Base-by-base conservation (phyloP, 2,113 vertebrate species). In the Athene cunicularia region DNA sequence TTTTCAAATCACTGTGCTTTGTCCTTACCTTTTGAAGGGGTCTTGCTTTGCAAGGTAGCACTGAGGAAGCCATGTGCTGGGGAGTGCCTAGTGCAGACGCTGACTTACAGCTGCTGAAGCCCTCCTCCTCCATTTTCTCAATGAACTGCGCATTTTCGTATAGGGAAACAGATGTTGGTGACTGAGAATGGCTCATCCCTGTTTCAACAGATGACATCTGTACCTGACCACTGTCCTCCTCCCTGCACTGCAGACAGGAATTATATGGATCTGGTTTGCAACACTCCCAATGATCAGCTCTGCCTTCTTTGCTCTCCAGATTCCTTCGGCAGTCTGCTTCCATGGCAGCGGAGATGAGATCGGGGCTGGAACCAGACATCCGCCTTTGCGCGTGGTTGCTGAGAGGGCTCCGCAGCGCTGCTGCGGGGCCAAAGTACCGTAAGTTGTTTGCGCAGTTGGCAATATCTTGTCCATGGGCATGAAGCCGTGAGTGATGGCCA, bases 361-460 rank as follows among this genome's bases (percentile, higher is more conserved):
- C 99, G 0, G 99, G 99, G 97, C 98, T 99, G 74, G 99, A 99
- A 49, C 99, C 98, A 1, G 99, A 99, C 59, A 99, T 90, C 11
- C 98, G 98, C 45, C 99, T 98, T n/a, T 99, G 99, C 9, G 99
- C 98, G 19, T 99, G 99, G 98, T 99, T 99, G 4, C 99, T 99
- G 97, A 99, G 99, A 1, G 99, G 99, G 97, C 99, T 99, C 41
- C 99, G 98, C 80, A 99, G 98, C 32, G 99, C 98, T 0, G 99
- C 99, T 0, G 99, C 99, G 0, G 99, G 99, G 16, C 99, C 99
- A n/a, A 99, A 99, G 96, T 99, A 99, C 47, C 99, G 98, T 81
- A 99, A 97, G 97, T 99, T 99, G 98, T 99, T 99, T 90, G 99
- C 99, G 55, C 99, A 99, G 95, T 97, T 99, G 41, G 99, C 99